Evolutionary conservation across 92 coral and sea anemone species (phyloP).

Genomic region (Porites divaricata): DNA sequence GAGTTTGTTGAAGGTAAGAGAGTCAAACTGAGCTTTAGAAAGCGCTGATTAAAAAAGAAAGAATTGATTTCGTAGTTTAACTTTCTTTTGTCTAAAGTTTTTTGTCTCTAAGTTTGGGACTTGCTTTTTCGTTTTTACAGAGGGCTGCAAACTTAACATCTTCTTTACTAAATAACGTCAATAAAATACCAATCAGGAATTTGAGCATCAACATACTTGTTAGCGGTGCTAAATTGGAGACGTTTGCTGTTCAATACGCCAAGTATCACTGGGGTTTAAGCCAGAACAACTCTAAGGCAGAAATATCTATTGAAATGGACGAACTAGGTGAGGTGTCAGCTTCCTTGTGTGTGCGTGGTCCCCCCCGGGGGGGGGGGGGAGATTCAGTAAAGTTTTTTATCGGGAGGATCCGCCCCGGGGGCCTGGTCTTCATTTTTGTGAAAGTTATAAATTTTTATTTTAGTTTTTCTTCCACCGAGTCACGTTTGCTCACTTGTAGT

Average conservation of each 20-base stretch:
- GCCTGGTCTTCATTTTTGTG: no score
- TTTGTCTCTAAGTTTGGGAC: background rate
- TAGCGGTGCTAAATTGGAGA: conserved; percentile 1
- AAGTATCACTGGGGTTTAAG: background rate
- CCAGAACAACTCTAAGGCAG: background rate
- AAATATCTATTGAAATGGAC: conserved; percentile 5
- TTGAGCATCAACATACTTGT: conserved; percentile 10
- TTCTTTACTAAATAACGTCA: background rate
- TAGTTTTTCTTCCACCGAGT: background rate
- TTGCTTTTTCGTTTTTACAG: background rate
- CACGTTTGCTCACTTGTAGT: background rate
- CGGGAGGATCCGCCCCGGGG: no score
- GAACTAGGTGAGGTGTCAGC: conserved; percentile 13
- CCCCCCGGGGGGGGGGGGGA: background rate
- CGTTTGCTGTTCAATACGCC: conserved; percentile 15
- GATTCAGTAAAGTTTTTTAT: background rate
- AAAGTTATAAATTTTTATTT: background rate
- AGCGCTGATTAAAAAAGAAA: no score
- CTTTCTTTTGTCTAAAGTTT: no score
- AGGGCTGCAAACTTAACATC: conserved; percentile 24
- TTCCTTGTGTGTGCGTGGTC: background rate
- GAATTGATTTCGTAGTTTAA: no score
- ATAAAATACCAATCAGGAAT: background rate
- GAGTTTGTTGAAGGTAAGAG: background rate
- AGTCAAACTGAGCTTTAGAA: no score